Percentiles rank a stretch among this genome's conserved stretches.
Evolutionary conservation across 2,113 vertebrate genomes (phyloP).

Genomic region (Morone chrysops): DNA sequence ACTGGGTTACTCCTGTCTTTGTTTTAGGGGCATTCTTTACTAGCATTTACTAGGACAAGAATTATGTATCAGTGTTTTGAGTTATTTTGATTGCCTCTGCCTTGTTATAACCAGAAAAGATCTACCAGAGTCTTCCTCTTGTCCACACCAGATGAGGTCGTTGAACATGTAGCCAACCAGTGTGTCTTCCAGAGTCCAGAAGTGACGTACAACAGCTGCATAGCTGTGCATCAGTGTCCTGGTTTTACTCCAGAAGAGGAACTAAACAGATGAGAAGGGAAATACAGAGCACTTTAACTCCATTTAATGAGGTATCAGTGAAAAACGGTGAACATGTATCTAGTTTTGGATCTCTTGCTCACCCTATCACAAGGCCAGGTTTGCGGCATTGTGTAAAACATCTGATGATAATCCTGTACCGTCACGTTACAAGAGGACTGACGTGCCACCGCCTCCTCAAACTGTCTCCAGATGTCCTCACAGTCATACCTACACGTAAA

Average conservation of each 20-base stretch:
- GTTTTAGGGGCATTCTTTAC: neutral
- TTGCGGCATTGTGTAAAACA: constrained; percentile 77
- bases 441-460: constrained; percentile 77
- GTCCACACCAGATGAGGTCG: constrained; percentile 84
- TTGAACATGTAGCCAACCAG: constrained; percentile 86
- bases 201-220: constrained; percentile 58
- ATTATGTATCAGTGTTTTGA: neutral
- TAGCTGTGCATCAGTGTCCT: constrained; percentile 79
- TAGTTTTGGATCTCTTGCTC: neutral
- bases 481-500: constrained; percentile 78
- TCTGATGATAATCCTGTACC: constrained; percentile 74
- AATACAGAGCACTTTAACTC: neutral
- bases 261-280: constrained; percentile 56
- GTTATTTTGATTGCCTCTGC: neutral
- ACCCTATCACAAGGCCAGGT: constrained; percentile 79
- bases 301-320: neutral
- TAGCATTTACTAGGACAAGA: neutral
- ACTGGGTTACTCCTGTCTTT: too few species aligned
- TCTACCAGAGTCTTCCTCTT: constrained; percentile 74
- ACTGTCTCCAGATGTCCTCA: constrained; percentile 83
- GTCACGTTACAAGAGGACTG: constrained; percentile 76
- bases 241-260: constrained; percentile 87
- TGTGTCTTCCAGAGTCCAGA: constrained; percentile 86
- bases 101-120: neutral
- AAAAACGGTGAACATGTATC: neutral